Conservation (phyloP, 2,113 vertebrate species). For the Corythornis madagascariensis region DNA sequence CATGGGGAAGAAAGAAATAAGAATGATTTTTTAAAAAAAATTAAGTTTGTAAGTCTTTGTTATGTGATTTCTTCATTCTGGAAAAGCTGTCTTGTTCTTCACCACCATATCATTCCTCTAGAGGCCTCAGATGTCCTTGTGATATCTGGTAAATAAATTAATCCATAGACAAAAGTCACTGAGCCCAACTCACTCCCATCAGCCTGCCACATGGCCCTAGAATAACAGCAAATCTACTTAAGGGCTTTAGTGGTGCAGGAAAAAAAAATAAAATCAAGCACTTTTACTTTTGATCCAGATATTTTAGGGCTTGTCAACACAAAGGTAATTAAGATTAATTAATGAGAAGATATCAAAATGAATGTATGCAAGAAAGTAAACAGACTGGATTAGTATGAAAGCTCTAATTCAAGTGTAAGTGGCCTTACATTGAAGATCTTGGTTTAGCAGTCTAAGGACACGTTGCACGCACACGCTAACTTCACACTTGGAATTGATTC, state of each 20-base stretch:
- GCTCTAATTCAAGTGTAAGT: background rate
- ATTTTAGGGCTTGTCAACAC: background rate
- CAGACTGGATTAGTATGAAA: background rate
- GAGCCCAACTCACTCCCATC: background rate
- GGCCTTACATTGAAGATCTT: background rate
- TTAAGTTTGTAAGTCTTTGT: background rate
- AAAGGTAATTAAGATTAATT: background rate
- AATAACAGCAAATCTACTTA: background rate
- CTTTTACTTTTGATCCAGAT: background rate
- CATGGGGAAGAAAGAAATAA: background rate
- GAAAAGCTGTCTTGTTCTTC: background rate
- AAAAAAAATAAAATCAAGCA: background rate
- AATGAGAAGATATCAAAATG: background rate
- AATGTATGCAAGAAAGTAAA: background rate
- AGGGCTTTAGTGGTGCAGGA: background rate
- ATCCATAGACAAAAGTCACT: background rate
- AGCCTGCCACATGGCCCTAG: background rate
- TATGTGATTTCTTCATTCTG: background rate
- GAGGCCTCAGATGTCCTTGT: background rate
- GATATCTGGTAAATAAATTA: background rate
- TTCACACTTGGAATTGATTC: constrained; percentile 34
- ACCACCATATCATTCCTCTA: background rate
- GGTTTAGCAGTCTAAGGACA: background rate
- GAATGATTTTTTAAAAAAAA: background rate
- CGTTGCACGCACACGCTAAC: background rate